Evolutionary conservation across 1,140 invertebrate genomes (phyloP).

Genomic region (Leptinotarsa lineolata): DNA sequence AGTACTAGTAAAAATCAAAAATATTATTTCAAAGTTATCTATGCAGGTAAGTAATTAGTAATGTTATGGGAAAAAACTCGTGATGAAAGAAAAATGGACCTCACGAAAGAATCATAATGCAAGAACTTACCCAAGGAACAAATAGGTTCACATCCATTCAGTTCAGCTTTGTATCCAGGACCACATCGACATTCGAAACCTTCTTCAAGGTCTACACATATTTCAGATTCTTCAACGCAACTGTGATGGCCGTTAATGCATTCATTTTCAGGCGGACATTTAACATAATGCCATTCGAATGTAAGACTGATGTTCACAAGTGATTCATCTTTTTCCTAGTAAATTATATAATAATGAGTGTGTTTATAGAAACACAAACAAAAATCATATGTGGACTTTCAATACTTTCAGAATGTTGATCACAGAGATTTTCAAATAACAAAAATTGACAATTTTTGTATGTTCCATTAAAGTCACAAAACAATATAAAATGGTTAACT

Average conservation of each 20-base stretch:
- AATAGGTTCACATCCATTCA: slow-evolving; percentile 74
- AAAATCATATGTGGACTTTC: not conserved
- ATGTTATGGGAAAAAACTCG: too few relatives aligned
- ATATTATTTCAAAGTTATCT: too few relatives aligned
- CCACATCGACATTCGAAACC: slow-evolving; percentile 86
- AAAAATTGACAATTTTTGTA: too few relatives aligned
- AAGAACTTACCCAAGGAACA: slow-evolving; percentile 67
- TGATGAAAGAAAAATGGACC: too few relatives aligned
- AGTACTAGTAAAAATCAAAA: too few relatives aligned
- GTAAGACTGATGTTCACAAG: not conserved
- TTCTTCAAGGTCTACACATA: slow-evolving; percentile 74
- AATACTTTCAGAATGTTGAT: too few relatives aligned
- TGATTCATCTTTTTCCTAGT: not conserved
- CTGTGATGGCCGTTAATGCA: slow-evolving; percentile 90
- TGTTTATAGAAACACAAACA: not conserved
- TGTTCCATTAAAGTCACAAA: too few relatives aligned
- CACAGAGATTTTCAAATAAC: too few relatives aligned
- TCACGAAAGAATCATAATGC: too few relatives aligned
- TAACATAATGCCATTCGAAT: slow-evolving; percentile 77
- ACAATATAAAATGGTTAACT: too few relatives aligned
- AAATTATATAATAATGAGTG: not conserved
- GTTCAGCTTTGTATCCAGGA: slow-evolving; percentile 71
- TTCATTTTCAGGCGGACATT: slow-evolving; percentile 92
- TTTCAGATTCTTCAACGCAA: slow-evolving; percentile 83
- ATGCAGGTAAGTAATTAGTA: too few relatives aligned